phyloP scores from a whole-genome alignment of 1,140 invertebrate genomes.

The Lepidostoma basale region DNA sequence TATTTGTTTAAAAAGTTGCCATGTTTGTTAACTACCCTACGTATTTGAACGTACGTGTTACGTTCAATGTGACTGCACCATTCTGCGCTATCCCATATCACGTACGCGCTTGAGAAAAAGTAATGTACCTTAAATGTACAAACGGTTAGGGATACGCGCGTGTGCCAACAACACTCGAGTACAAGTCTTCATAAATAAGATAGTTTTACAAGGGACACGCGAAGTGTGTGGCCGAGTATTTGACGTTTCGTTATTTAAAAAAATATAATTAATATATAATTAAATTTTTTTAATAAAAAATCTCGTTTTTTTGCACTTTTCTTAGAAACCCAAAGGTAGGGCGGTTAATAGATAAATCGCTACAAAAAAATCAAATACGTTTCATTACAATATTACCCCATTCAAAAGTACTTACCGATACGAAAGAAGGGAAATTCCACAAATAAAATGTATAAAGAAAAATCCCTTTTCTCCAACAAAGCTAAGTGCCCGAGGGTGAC shows the following conservation, averaged over 20 bases:
- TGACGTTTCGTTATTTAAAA: not conserved
- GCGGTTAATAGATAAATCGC: not conserved
- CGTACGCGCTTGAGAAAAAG: no score
- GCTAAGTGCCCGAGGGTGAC: conserved; percentile 19
- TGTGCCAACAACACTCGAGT: no score
- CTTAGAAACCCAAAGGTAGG: not conserved
- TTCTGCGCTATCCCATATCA: no score
- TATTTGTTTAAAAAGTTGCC: no score
- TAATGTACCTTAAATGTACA: no score
- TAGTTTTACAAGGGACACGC: no score
- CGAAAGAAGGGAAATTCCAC: not conserved
- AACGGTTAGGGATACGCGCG: no score
- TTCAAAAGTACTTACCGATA: conserved; percentile 4
- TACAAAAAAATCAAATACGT: not conserved
- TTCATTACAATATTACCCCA: not conserved
- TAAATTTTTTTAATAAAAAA: not conserved
- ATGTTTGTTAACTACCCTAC: no score
- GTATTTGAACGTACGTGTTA: no score
- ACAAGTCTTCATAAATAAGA: no score
- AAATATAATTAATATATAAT: not conserved
- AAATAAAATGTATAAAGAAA: conserved; percentile 19
- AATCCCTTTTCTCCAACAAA: conserved; percentile 24
- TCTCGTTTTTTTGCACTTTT: not conserved
- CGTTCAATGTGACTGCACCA: no score
- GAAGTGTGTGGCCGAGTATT: no score